Conservation (phyloP, 2,888 invertebrate genomes). For the Lamproptera curius region DNA sequence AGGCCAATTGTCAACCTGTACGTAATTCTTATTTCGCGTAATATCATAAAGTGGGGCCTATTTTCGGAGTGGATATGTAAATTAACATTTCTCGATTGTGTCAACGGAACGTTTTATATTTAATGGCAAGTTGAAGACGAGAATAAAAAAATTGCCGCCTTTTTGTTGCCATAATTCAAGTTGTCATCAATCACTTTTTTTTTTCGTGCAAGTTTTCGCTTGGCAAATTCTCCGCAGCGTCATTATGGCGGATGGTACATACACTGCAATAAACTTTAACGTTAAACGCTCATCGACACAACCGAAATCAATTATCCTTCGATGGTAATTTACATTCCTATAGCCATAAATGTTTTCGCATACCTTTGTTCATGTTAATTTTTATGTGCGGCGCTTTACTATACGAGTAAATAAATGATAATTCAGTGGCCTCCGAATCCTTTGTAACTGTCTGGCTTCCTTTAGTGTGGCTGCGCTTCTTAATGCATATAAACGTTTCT, state of each 20-base stretch:
- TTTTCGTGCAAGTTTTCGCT: neutral
- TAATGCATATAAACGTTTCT: neutral
- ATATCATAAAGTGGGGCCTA: too few relatives aligned
- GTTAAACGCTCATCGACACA: slow-evolving; percentile 3
- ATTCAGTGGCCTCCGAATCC: neutral
- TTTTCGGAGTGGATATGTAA: too few relatives aligned
- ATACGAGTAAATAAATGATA: neutral
- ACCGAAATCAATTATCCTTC: slow-evolving; percentile 13
- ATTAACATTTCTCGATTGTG: too few relatives aligned
- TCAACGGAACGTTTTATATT: too few relatives aligned
- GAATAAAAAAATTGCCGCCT: too few relatives aligned
- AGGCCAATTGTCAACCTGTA: too few relatives aligned
- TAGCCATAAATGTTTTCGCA: slow-evolving; percentile 5
- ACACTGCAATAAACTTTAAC: slow-evolving; percentile 10
- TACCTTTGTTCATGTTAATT: slow-evolving; percentile 3
- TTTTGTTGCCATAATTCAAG: neutral
- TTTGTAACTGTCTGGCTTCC: neutral
- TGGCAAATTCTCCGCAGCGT: neutral
- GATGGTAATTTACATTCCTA: slow-evolving; percentile 10
- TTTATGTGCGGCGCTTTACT: slow-evolving; percentile 2
- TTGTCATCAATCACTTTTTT: slow-evolving; percentile 4
- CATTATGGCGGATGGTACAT: neutral
- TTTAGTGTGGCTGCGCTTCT: neutral
- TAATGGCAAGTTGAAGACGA: too few relatives aligned
- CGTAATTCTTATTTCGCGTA: too few relatives aligned